Base-by-base conservation (phyloP, 2,113 vertebrate species). In the Peromyscus polionotus region DNA sequence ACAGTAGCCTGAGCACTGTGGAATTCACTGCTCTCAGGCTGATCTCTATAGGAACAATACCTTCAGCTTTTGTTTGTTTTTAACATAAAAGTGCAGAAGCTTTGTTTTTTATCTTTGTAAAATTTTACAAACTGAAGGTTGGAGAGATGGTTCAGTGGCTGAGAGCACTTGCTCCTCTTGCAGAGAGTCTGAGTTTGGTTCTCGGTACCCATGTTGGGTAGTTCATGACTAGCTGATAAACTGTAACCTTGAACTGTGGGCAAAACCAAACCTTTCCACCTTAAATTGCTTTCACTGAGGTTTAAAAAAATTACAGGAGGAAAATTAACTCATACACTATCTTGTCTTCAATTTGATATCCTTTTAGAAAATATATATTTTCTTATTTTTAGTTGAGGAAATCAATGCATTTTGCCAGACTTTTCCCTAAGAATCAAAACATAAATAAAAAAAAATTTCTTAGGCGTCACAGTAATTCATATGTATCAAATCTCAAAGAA, bases 391-490 rank as follows among this genome's bases (percentile, higher is more conserved):
- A 90, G 22, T 63, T 89, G 76, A 88, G 14, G 10, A 96, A 95
- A 95, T 13, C 67, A 42, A 96, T 90, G 63, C 14, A 54, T 63
- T 94, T 19, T 72, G 31, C 11, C 28, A 33, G 36, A 85, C 3
- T 89, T 59, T 77, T 24, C 36, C 28, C 9, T 57, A 39, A 31
- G 45, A 86, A 73, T 77, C 65, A 36, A 67, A 87, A 93, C 42
- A 36, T 68, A 68, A 93, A 88, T 86, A 51, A 90, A 92, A 65
- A 51, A 90, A 92, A 65, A 42, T 75, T 70, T 80, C 26, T 26
- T 92, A 84, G 24, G 11, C 4, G 48, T 80, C 20, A 68, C 90
- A 88, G 42, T 91, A 51, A 33, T 93, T 97, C 73, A 91, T 96
- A 72, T 79, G 91, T 90, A 39, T 5, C 89, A 42, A 88, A 51